Base-by-base conservation (phyloP, 1,140 invertebrate species). In the Eumaeus atala region DNA sequence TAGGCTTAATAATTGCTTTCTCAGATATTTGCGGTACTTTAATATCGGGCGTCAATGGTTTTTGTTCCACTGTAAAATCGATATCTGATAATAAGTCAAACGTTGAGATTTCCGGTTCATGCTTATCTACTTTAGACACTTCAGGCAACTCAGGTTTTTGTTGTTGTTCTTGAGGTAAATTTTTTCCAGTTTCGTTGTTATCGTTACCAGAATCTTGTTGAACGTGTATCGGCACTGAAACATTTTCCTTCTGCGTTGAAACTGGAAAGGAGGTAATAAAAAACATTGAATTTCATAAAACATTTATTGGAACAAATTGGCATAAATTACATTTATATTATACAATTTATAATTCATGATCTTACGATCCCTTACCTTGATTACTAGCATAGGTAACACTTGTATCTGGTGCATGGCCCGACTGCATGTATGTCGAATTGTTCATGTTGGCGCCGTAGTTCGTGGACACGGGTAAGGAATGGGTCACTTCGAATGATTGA, bases 21-120 rank as follows among this genome's bases (percentile, higher is more conserved):
- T 87, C 85, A 0, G 85, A 85, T 53, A 88, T 76, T 40, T 84
- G 88, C 9, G 87, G 87, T 33, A 88, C 87, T 70, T 84, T 87
- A 51, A 88, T 90, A 73, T 92, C 89, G 0, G 92, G 93, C 54
- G 91, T 88, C 18, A 93, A 73, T 48, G 93, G 90, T 59, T 91
- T 90, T 76, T 94, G 90, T 78, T 91, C 90, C 49, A 94, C 89
- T 58, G 90, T 90, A 56, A 95, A 92, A 71, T 96, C 94, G 14
- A 95, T 89, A 48, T 93, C 94, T 1, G 93, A 91, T 1, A 95
- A 74, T 34, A 95, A 84, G 84, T 96, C 94, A 34, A 95, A 90
- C 62, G 93, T 93, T 0, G 92, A 89, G 10, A 77, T 89, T 73
- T 88, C 88, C 0, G 66, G 6, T 50, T 74, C 77, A 17, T 18